Base-by-base conservation (phyloP, 1,140 invertebrate genomes). In the Trichomalopsis sarcophagae region DNA sequence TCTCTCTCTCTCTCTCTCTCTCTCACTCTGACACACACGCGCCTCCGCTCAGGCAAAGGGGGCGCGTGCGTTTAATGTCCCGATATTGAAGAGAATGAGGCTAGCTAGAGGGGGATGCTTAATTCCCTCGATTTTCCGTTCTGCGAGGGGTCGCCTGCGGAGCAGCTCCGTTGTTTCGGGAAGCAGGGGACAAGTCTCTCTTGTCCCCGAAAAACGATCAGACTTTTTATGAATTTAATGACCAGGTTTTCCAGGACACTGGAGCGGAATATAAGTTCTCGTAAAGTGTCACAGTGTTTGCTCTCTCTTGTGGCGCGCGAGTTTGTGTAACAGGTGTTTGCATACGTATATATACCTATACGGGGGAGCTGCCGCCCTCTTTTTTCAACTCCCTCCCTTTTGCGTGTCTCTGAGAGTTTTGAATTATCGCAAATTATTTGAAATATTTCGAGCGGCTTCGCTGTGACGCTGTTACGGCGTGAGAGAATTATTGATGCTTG, bases 191-290 rank as follows among this genome's bases (percentile, higher is more conserved):
- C 55, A 3, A 62, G 21, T n/a, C 0, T 21, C 55, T 17, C 17
- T 21, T n/a, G n/a, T n/a, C 55, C 6, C 21, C 27, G 27, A 1
- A 1, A 5, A 17, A 14, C 69, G 73, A 44, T 44, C 30, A 30
- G 33, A 44, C 69, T 75, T 75, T 75, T 75, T n/a, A 44, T 17
- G 73, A 75, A 44, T 75, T 44, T 75, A 40, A 75, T 44, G 36
- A 44, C 30, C 73, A 5, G 30, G 36, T 75, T 75, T 75, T 75
- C 73, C 73, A 21, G 73, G 17, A 44, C 73, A 44, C 30, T 75
- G 73, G 36, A 75, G 73, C 73, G 73, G 73, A 75, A 40, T 44
- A 75, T 75, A 36, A 75, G 73, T 36, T 44, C 30, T 44, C 73
- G 73, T 75, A 75, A 75, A 75, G 69, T 71, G 69, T 71, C 69